phyloP scores from a whole-genome alignment of 2,113 vertebrate genomes.

The Corydoras maculifer region DNA sequence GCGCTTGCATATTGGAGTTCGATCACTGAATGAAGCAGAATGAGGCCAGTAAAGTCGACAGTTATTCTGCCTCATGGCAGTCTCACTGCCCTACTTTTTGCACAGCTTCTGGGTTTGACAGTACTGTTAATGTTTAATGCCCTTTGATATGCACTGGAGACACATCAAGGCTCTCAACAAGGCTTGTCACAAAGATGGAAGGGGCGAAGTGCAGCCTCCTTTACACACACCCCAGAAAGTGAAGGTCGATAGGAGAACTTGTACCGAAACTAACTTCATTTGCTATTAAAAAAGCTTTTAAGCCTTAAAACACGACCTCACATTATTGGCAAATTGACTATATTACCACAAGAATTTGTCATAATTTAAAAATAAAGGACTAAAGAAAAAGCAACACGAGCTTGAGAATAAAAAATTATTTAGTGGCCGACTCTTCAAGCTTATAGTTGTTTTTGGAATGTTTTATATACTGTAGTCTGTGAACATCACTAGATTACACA shows the following conservation, averaged over 20 bases:
- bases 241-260: constrained; percentile 5
- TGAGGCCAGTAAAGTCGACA: constrained; percentile 26
- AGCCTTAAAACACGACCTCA: too few species aligned
- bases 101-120: constrained; percentile 66
- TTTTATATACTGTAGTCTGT: too few species aligned
- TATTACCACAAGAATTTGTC: too few species aligned
- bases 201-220: constrained; percentile 9
- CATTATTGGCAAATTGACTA: too few species aligned
- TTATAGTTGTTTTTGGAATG: too few species aligned
- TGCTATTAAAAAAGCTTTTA: too few species aligned
- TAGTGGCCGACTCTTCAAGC: too few species aligned
- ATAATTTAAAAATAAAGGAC: too few species aligned
- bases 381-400: too few species aligned
- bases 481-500: too few species aligned
- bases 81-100: constrained; percentile 63
- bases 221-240: constrained; percentile 17
- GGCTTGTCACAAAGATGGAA: constrained; percentile 29
- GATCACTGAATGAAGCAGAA: constrained; percentile 20
- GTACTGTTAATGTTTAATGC: constrained; percentile 93
- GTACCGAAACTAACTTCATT: too few species aligned
- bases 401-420: too few species aligned
- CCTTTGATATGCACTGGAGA: constrained; percentile 80
- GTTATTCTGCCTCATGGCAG: constrained; percentile 35
- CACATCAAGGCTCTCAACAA: constrained; percentile 62
- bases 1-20: constrained; percentile 25